Evolutionary conservation across 2,797 vertebrate genomes (phyloP).

Genomic region (Phalloptychus januarius): DNA sequence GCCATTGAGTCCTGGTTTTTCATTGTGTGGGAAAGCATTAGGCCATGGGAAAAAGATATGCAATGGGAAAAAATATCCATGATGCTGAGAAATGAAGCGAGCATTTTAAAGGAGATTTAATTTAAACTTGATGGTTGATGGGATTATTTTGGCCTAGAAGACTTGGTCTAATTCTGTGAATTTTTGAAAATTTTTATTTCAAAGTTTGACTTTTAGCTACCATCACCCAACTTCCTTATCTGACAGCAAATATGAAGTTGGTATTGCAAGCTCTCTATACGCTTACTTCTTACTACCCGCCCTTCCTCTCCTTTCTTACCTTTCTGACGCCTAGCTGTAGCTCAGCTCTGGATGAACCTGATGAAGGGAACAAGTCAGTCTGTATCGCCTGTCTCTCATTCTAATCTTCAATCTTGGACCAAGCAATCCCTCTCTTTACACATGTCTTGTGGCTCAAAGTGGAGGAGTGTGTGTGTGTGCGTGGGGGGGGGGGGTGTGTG

Average conservation of each 20-base stretch:
- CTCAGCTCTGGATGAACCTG: conserved; percentile 44
- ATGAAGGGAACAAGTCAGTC: conserved; percentile 58
- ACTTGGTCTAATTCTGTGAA: conserved; percentile 44
- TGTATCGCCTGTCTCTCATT: conserved; percentile 51
- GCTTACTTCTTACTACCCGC: conserved; percentile 10
- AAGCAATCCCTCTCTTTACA: conserved; percentile 21
- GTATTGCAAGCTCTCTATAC: conserved; percentile 43
- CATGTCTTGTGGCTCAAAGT: not conserved
- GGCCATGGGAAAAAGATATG: conserved; percentile 63
- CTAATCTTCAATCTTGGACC: conserved; percentile 61
- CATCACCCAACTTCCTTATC: conserved; percentile 32
- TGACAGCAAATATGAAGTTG: conserved; percentile 40
- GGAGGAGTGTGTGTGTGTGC: not conserved
- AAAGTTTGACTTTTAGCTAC: conserved; percentile 51
- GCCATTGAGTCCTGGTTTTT: conserved; percentile 62
- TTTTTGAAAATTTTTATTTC: not conserved
- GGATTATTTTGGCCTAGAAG: conserved; percentile 62
- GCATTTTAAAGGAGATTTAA: conserved; percentile 53
- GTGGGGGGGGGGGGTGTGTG: not conserved
- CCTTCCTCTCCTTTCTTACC: conserved; percentile 23
- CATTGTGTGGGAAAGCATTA: conserved; percentile 74
- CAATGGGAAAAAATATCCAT: conserved; percentile 55
- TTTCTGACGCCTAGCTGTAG: conserved; percentile 24
- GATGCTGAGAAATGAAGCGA: conserved; percentile 47
- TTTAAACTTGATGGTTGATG: conserved; percentile 60